Evolutionary conservation across 92 coral and sea anemone genomes (phyloP).

Genomic region (Blastomussa wellsi): DNA sequence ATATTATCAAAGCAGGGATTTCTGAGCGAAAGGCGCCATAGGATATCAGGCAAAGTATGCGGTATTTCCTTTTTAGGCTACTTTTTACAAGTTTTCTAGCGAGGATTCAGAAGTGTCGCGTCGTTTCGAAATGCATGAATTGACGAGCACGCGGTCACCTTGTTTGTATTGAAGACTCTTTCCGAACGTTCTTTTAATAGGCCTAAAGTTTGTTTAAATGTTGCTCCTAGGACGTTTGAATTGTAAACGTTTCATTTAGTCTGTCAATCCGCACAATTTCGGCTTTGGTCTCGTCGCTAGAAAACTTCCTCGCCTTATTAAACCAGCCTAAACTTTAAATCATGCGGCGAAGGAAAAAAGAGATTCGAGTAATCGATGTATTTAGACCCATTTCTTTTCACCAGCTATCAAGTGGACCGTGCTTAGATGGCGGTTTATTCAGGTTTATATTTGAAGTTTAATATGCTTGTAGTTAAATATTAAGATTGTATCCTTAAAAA

Average conservation of each 20-base stretch:
- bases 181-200: not conserved
- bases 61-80: slow-evolving; percentile 44
- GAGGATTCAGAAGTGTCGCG: slow-evolving; percentile 7
- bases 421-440: no score
- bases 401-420: not conserved
- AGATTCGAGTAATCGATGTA: not conserved
- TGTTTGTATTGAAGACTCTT: not conserved
- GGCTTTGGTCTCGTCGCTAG: no score
- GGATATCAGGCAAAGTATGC: slow-evolving; percentile 96
- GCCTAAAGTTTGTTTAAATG: not conserved
- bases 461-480: not conserved
- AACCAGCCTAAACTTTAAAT: not conserved
- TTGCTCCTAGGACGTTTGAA: not conserved
- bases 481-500: not conserved
- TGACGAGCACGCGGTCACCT: slow-evolving; percentile 32
- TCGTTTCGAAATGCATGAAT: not conserved
- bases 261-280: no score
- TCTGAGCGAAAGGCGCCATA: slow-evolving; percentile 70
- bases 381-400: not conserved
- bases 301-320: no score
- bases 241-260: not conserved
- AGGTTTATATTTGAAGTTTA: no score
- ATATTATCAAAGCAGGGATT: slow-evolving; percentile 44
- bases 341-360: not conserved
- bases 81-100: not conserved